phyloP scores from a whole-genome alignment of 2,113 vertebrate species.

The Pardalotus punctatus region DNA sequence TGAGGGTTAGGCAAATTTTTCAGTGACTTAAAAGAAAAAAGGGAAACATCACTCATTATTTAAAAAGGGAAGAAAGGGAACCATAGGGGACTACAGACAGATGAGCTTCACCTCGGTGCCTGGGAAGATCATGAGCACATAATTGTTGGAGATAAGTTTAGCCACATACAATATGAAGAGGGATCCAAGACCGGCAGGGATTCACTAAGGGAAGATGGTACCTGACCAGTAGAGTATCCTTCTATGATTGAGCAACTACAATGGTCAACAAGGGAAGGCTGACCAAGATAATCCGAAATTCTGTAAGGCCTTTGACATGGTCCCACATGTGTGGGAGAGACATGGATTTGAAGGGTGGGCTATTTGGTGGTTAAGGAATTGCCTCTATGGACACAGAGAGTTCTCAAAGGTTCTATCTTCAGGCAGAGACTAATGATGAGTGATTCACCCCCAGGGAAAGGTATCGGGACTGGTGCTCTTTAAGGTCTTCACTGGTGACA shows the following conservation, averaged over 20 bases:
- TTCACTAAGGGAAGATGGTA: background rate
- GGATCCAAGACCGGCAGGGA: background rate
- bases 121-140: background rate
- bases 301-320: background rate
- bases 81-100: background rate
- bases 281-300: background rate
- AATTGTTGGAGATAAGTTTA: background rate
- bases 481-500: too few species aligned
- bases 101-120: background rate
- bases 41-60: background rate
- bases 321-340: background rate
- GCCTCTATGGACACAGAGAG: background rate
- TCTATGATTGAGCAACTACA: background rate
- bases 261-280: background rate
- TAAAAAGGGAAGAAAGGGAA: background rate
- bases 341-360: background rate
- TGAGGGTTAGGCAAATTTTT: background rate
- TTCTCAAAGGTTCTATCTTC: too few species aligned
- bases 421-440: too few species aligned
- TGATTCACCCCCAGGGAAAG: too few species aligned
- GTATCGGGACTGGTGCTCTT: too few species aligned
- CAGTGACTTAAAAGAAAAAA: background rate
- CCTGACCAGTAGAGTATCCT: background rate
- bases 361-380: background rate
- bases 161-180: background rate